A percentile compares a stretch with the other conserved stretches of the same genome.
Conservation (phyloP, 2,888 invertebrate genomes). For the Eupithecia tripunctaria region DNA sequence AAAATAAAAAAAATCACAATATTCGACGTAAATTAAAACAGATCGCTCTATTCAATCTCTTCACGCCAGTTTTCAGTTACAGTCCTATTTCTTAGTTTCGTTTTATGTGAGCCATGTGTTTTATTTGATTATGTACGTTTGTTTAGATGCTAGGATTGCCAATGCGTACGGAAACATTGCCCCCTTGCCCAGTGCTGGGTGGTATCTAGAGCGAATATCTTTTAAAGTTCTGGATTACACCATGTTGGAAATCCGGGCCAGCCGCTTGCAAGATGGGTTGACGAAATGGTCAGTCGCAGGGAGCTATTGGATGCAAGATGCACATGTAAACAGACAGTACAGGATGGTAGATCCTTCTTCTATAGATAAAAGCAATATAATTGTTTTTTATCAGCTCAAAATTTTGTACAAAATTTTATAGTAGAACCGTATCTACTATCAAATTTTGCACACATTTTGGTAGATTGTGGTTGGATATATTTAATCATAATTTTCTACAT, state of each 20-base stretch:
- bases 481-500: no score
- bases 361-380: no score
- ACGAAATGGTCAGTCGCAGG: neutral
- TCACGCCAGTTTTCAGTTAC: slow-evolving; percentile 25
- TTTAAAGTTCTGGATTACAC: neutral
- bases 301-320: neutral
- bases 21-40: neutral
- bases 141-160: slow-evolving; percentile 51
- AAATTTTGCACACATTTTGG: no score
- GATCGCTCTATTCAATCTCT: neutral
- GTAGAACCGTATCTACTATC: no score
- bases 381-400: no score
- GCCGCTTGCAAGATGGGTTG: neutral
- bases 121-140: slow-evolving; percentile 61
- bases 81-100: slow-evolving; percentile 27
- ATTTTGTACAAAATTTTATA: no score
- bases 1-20: neutral
- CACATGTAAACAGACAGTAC: no score
- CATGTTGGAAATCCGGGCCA: neutral
- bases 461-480: no score
- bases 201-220: slow-evolving; percentile 2
- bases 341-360: no score
- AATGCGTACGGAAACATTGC: slow-evolving; percentile 50
- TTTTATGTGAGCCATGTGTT: slow-evolving; percentile 66
- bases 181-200: neutral